Percentiles rank a stretch among this genome's conserved stretches.
Evolutionary conservation across 30 jellyfish, hydroid and myxozoan genomes (phyloP).

Genomic region (Turritopsis dohrnii): DNA sequence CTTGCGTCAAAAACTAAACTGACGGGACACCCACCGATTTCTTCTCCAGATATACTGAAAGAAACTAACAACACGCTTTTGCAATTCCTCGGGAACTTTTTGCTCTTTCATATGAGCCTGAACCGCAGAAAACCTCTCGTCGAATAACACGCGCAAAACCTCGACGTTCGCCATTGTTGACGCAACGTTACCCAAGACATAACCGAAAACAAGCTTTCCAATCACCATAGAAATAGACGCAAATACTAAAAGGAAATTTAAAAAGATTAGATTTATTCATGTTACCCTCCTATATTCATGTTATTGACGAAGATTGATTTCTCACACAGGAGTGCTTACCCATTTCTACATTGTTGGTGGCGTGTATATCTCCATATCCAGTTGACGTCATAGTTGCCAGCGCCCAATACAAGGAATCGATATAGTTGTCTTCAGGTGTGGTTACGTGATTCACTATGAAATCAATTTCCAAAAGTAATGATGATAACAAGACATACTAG

Average conservation of each 20-base stretch:
- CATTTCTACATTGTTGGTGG: conserved; percentile 54
- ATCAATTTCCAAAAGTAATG: neutral
- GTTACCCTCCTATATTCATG: neutral
- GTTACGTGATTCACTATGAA: neutral
- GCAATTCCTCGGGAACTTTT: conserved; percentile 36
- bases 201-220: conserved; percentile 64
- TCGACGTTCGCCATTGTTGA: conserved; percentile 59
- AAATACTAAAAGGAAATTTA: conserved; percentile 19
- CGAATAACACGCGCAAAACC: conserved; percentile 58
- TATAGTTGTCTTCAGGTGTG: conserved; percentile 30
- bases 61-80: conserved; percentile 50
- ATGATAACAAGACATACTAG: too few species aligned
- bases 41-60: conserved; percentile 49
- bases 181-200: conserved; percentile 69
- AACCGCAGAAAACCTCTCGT: conserved; percentile 52
- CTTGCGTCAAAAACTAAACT: too few species aligned
- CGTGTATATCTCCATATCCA: conserved; percentile 92
- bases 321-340: conserved; percentile 43
- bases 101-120: conserved; percentile 68
- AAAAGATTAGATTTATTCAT: neutral
- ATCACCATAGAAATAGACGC: conserved; percentile 36
- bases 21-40: conserved; percentile 29
- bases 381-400: conserved; percentile 91
- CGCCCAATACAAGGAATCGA: conserved; percentile 76
- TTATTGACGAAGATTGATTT: too few species aligned